Percentiles rank a stretch among this genome's conserved stretches.
phyloP scores from a whole-genome alignment of 1,140 invertebrate species.

The Danaus melanippus region DNA sequence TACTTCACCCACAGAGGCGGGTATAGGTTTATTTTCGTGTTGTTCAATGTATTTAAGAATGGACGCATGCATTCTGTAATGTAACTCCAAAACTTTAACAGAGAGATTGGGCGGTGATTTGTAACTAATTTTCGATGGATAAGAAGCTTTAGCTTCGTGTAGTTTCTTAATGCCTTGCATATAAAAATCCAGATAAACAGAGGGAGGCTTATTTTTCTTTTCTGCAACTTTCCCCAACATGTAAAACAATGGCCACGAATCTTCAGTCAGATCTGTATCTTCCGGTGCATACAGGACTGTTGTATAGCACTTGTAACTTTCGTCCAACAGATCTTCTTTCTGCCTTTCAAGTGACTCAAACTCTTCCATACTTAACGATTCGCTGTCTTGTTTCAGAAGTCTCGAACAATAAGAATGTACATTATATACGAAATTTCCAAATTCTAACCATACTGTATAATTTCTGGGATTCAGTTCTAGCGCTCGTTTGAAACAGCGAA shows the following conservation, averaged over 20 bases:
- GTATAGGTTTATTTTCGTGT: constrained; percentile 72
- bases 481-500: constrained; percentile 85
- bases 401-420: constrained; percentile 90
- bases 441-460: constrained; percentile 89
- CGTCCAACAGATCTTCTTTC: constrained; percentile 84
- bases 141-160: constrained; percentile 85
- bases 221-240: constrained; percentile 94
- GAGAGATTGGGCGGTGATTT: constrained; percentile 86
- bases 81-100: constrained; percentile 91
- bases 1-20: constrained; percentile 57
- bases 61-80: constrained; percentile 87
- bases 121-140: constrained; percentile 90
- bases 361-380: constrained; percentile 83
- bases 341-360: constrained; percentile 82
- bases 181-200: constrained; percentile 86
- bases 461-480: constrained; percentile 80
- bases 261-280: constrained; percentile 77
- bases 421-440: constrained; percentile 88
- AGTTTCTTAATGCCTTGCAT: constrained; percentile 81
- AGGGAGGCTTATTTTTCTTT: constrained; percentile 82
- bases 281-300: constrained; percentile 77
- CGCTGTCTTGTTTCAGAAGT: constrained; percentile 84
- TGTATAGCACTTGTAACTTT: constrained; percentile 83
- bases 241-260: constrained; percentile 92
- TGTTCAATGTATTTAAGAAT: constrained; percentile 89